Conservation (phyloP, 2,113 vertebrate genomes). For the Lycaon pictus region DNA sequence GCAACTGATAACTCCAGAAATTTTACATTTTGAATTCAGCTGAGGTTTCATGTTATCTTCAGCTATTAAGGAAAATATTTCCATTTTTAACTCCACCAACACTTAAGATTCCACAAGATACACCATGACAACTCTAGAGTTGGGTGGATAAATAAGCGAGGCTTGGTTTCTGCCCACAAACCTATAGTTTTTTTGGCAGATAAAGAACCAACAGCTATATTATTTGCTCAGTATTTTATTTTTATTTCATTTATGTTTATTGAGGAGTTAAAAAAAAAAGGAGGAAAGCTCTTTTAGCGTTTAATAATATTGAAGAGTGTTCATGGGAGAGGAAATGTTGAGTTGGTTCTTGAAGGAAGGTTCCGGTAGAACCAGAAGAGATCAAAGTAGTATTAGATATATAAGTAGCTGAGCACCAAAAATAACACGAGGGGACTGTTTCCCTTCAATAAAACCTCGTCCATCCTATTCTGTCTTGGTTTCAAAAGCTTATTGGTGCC, state of each 20-base stretch:
- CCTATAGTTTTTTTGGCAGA: background rate
- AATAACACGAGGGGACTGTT: background rate
- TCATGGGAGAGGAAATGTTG: background rate
- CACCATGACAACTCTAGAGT: background rate
- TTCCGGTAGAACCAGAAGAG: background rate
- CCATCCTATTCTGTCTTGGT: background rate
- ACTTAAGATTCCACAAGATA: background rate
- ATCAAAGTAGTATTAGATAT: background rate
- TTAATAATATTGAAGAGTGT: background rate
- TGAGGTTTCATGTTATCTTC: background rate
- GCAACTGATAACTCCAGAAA: background rate
- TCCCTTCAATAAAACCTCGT: background rate
- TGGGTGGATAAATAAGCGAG: background rate
- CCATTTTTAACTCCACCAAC: background rate
- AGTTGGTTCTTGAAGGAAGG: background rate
- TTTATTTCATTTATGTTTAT: conserved; percentile 16
- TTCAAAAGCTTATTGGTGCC: background rate
- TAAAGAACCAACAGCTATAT: background rate
- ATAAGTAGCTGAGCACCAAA: background rate
- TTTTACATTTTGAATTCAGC: background rate
- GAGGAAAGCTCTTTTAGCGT: background rate
- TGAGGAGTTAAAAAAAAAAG: background rate
- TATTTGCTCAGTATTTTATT: background rate
- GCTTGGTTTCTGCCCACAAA: background rate
- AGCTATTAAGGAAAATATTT: background rate